These are phyloP conservation scores for Dioctria linearis DNA, from an alignment of 2,888 invertebrate genomes.

Conservation along the genomic window DNA sequence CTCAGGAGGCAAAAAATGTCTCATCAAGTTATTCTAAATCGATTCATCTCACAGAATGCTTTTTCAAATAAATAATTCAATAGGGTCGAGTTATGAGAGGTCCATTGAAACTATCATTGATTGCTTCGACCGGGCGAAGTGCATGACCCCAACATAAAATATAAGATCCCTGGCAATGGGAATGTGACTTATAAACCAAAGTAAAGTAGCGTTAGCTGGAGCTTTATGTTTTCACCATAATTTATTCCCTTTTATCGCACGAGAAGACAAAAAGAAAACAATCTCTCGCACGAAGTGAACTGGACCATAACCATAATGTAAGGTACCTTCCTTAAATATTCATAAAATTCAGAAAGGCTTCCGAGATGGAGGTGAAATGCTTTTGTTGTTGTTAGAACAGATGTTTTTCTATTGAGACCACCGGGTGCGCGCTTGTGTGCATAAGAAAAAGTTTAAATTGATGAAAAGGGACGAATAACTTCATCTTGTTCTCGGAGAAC, in stretches of 20 bases:
- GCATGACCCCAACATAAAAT: slow-evolving; percentile 36
- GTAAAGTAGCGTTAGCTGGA: not conserved
- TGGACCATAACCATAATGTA: not conserved
- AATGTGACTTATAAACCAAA: slow-evolving; percentile 7
- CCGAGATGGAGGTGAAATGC: not conserved
- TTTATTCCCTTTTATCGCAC: slow-evolving; percentile 8
- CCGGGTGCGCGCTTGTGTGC: not conserved
- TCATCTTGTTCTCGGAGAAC: not conserved
- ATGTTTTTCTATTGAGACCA: not conserved
- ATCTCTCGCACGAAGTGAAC: not conserved
- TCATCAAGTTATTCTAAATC: slow-evolving; percentile 32
- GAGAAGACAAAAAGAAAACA: not conserved
- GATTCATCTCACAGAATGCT: slow-evolving; percentile 3
- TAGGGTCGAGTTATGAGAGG: slow-evolving; percentile 22
- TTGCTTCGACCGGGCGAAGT: not conserved
- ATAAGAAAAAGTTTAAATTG: slow-evolving; percentile 2
- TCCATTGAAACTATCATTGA: slow-evolving; percentile 18
- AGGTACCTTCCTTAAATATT: slow-evolving; percentile 42
- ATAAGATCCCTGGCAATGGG: slow-evolving; percentile 8
- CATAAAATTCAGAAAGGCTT: slow-evolving; percentile 46
- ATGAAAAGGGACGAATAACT: slow-evolving; percentile 35
- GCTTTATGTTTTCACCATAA: slow-evolving; percentile 15
- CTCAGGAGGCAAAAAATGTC: not conserved
- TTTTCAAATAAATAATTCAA: slow-evolving; percentile 45
- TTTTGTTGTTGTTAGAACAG: slow-evolving; percentile 2